These are phyloP conservation scores for Aphrophora alni DNA, from an alignment of 2,888 invertebrate species.

Conservation along the genomic window DNA sequence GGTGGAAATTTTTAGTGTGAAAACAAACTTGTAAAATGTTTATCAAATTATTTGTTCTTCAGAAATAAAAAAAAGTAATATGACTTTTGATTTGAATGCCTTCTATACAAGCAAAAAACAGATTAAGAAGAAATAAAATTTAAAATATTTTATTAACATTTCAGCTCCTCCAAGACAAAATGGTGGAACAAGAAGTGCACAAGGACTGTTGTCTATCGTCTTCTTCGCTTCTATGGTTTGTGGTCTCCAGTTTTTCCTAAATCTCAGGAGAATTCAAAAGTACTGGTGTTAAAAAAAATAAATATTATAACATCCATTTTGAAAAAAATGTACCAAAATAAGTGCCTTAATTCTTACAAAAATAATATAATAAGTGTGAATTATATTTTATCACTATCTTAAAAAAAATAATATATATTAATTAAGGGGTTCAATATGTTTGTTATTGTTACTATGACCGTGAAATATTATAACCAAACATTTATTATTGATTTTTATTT, in stretches of 20 bases:
- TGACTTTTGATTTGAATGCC: no score
- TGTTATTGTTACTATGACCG: background rate
- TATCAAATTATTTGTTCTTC: no score
- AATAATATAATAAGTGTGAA: no score
- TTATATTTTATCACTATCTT: no score
- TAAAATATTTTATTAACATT: background rate
- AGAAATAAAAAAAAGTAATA: no score
- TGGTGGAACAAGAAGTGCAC: background rate
- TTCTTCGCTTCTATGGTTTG: background rate
- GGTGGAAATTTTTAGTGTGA: no score
- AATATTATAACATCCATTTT: no score
- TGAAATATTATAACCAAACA: background rate
- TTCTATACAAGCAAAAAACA: no score
- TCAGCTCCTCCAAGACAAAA: constrained; percentile 17
- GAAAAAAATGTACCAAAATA: background rate
- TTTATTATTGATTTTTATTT: background rate
- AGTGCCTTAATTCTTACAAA: background rate
- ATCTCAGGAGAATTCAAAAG: background rate
- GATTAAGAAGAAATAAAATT: background rate
- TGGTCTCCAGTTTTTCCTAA: background rate
- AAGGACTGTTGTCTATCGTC: background rate
- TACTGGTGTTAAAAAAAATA: background rate
- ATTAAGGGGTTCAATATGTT: background rate
- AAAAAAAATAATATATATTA: no score
- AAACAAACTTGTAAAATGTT: no score